Evolutionary conservation across 2,113 vertebrate genomes (phyloP), one percentile per base, ranked within the genome.

Genomic region (Mesoclemmys tuberculata): DNA sequence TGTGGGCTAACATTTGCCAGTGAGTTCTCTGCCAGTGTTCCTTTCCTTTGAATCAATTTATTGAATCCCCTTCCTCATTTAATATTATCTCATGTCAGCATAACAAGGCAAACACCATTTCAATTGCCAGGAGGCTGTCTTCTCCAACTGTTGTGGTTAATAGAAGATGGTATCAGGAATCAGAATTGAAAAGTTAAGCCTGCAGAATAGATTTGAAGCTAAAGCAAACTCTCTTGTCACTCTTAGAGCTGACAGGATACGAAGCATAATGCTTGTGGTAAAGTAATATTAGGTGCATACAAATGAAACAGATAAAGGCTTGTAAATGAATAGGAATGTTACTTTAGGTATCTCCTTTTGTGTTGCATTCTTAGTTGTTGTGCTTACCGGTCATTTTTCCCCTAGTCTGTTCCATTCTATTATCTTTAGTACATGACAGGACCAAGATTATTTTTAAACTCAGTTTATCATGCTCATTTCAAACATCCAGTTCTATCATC

Each of bases 241-340:
- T 44, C 6, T 18, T 61, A 71, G 89, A 26, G 35, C 44, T 92
- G 48, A 55, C 3, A 48, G 54, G 29, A 64, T 10, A 38, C 68
- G 80, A 11, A 31, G 2, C 46, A 41, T 0, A 78, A 51, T n/a
- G 48, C n/a, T 9, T 24, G 56, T 61, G 71, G 71, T 94, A 87
- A 51, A 0, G 2, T n/a, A 85, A 84, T 29, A 75, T 27, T 79
- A 91, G 58, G 31, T 75, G 54, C 10, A 27, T 46, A 49, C 4
- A 77, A 92, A 90, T 49, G 21, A 31, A 13, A 31, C 35, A 26
- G 22, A 21, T 19, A 4, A 22, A 24, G 41, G 27, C 24, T 41
- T 75, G 29, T 80, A 82, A n/a, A 89, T 82, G 55, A 96, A 90
- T 80, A 92, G 78, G 24, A 88, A 86, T 90, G 92, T 82, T 90